A percentile compares a stretch with the other conserved stretches of the same genome.
These are phyloP conservation scores for Ptilonorhynchus violaceus DNA, from an alignment of 2,113 vertebrate genomes.

Conservation along the genomic window DNA sequence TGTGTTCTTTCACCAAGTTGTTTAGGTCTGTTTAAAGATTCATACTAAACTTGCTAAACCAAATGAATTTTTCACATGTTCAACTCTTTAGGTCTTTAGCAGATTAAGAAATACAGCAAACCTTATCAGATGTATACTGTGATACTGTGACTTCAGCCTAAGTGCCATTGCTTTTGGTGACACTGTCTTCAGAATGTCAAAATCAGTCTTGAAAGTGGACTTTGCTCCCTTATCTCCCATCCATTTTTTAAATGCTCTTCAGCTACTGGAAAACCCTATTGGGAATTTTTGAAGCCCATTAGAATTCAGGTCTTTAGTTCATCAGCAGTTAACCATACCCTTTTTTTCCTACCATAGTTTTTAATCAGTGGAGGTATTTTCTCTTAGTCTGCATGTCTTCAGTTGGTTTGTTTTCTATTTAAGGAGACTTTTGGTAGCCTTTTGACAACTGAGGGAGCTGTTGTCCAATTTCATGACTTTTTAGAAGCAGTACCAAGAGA, in stretches of 20 bases:
- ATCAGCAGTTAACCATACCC: not conserved
- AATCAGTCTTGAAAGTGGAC: not conserved
- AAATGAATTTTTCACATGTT: not conserved
- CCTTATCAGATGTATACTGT: not conserved
- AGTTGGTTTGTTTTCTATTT: not conserved
- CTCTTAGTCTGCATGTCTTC: not conserved
- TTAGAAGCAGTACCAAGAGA: not conserved
- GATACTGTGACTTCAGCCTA: not conserved
- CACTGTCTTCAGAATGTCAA: not conserved
- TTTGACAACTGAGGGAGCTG: not conserved
- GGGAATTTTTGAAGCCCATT: not conserved
- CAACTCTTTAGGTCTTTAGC: not conserved
- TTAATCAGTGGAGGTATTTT: not conserved
- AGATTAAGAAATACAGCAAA: not conserved
- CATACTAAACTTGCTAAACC: not conserved
- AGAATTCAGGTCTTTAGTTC: not conserved
- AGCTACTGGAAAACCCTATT: not conserved
- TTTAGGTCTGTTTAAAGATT: not conserved
- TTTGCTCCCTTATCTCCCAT: not conserved
- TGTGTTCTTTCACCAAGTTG: not conserved
- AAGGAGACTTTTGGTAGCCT: not conserved
- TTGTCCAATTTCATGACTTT: not conserved
- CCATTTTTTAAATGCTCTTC: not conserved
- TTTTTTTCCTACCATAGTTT: not conserved
- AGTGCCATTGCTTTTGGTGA: not conserved